Evolutionary conservation across 2,113 vertebrate species (phyloP).

Genomic region (Mellivora capensis): DNA sequence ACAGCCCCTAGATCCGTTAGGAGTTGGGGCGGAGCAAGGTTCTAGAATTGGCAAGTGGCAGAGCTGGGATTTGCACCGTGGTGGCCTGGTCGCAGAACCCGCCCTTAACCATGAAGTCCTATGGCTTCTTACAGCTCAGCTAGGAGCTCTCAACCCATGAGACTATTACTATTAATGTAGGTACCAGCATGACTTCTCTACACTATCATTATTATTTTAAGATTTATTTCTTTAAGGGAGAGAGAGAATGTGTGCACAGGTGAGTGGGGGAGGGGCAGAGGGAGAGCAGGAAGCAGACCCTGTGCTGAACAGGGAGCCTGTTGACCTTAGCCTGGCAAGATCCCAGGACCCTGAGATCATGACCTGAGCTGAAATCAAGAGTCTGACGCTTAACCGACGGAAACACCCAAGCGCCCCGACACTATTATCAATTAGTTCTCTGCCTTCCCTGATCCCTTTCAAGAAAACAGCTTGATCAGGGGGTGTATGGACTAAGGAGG

Average conservation of each 20-base stretch:
- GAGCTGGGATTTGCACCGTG: background rate
- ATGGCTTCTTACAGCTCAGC: background rate
- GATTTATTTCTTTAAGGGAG: background rate
- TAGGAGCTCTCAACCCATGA: too few species aligned
- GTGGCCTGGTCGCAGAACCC: background rate
- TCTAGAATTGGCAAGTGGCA: background rate
- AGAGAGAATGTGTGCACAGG: background rate
- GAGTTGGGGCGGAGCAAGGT: background rate
- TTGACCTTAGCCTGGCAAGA: background rate
- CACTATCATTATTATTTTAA: background rate
- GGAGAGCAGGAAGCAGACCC: background rate
- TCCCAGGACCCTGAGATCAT: background rate
- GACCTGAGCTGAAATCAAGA: background rate
- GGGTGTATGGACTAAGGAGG: background rate
- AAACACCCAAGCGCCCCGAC: background rate
- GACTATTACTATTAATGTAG: background rate
- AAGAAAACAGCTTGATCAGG: background rate
- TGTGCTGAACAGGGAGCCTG: background rate
- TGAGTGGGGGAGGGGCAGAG: background rate
- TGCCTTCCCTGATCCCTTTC: background rate
- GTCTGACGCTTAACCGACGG: too few species aligned
- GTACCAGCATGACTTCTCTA: background rate
- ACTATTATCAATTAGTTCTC: background rate
- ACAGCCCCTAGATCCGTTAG: background rate
- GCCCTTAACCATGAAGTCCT: rapidly evolving